Conservation (phyloP, 2,797 vertebrate species). For the Phoeniculus purpureus region DNA sequence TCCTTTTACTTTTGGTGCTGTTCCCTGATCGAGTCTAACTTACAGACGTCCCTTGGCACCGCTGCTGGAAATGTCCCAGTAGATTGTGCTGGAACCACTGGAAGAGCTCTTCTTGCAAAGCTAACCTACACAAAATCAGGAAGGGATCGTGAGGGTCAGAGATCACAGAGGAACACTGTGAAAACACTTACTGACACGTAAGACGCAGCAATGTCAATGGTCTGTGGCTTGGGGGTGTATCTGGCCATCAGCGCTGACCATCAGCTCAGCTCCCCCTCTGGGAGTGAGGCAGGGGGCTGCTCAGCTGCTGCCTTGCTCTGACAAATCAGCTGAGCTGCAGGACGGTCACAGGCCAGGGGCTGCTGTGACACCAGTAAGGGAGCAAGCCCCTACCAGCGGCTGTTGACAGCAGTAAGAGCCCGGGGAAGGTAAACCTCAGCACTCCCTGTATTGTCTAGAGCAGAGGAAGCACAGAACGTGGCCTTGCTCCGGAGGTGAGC, state of each 20-base stretch:
- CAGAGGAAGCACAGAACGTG: constrained; percentile 51
- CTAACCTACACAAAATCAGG: not conserved
- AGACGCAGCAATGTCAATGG: not conserved
- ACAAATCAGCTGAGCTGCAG: not conserved
- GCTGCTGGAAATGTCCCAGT: not conserved
- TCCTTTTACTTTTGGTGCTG: not conserved
- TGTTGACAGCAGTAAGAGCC: constrained; percentile 36
- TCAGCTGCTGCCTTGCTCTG: constrained; percentile 35
- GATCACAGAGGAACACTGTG: not conserved
- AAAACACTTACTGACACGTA: too few species aligned
- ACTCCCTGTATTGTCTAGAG: constrained; percentile 19
- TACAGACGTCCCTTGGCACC: not conserved
- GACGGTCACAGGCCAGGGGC: not conserved
- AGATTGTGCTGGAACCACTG: not conserved
- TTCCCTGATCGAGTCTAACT: not conserved
- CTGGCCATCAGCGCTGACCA: constrained; percentile 11
- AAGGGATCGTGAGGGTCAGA: not conserved
- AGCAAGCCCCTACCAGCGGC: not conserved
- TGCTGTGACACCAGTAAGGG: not conserved
- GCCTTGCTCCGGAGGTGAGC: not conserved
- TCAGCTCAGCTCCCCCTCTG: constrained; percentile 16
- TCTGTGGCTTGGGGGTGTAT: not conserved
- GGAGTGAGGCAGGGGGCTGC: not conserved
- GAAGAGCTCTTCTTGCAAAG: too few species aligned
- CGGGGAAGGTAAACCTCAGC: constrained; percentile 52